Conservation (phyloP, 2,113 vertebrate genomes). For the Nerophis lumbriciformis region DNA sequence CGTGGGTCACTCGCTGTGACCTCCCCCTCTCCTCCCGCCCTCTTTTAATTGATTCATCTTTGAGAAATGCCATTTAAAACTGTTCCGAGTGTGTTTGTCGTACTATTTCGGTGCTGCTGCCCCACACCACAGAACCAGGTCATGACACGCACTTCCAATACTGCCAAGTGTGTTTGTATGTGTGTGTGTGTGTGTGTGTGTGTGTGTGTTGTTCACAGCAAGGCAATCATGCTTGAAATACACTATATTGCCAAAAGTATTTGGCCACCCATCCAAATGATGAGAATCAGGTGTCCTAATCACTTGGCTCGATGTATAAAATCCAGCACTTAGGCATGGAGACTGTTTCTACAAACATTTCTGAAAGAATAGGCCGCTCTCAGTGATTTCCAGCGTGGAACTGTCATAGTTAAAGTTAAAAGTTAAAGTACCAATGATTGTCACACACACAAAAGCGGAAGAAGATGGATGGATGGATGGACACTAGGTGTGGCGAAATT, state of each 20-base stretch:
- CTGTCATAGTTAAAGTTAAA: too few relatives aligned
- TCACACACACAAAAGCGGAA: too few relatives aligned
- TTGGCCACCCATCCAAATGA: too few relatives aligned
- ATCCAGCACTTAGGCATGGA: too few relatives aligned
- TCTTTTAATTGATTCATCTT: not conserved
- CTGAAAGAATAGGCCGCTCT: too few relatives aligned
- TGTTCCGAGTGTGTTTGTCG: slow-evolving; percentile 42
- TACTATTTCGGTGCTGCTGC: slow-evolving; percentile 62
- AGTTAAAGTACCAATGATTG: too few relatives aligned
- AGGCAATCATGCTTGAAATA: slow-evolving; percentile 34
- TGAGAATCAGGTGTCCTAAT: too few relatives aligned
- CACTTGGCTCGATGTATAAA: too few relatives aligned
- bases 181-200: slow-evolving; percentile 3
- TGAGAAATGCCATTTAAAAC: slow-evolving; percentile 16
- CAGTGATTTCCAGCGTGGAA: too few relatives aligned
- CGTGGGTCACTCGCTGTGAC: slow-evolving; percentile 51
- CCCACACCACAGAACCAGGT: slow-evolving; percentile 41
- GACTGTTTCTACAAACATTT: too few relatives aligned
- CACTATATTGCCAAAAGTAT: not conserved
- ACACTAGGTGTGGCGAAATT: too few relatives aligned
- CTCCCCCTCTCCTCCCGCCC: slow-evolving; percentile 8
- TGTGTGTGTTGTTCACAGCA: slow-evolving; percentile 29
- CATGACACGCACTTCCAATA: slow-evolving; percentile 64
- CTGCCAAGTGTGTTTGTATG: slow-evolving; percentile 64
- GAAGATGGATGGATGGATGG: too few relatives aligned